These are phyloP conservation scores for Merops nubicus DNA, from an alignment of 2,113 vertebrate genomes.

Conservation along the genomic window DNA sequence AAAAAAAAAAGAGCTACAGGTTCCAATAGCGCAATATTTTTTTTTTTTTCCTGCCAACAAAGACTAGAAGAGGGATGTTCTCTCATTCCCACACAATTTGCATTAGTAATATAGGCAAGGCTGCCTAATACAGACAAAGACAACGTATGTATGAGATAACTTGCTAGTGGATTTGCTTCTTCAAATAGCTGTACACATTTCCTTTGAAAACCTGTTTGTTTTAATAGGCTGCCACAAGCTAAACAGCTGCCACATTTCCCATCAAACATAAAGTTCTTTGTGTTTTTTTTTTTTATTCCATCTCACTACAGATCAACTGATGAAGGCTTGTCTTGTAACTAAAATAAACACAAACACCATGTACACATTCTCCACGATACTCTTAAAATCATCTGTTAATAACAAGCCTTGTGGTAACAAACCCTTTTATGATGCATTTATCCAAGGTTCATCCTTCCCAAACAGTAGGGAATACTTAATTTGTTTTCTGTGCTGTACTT, in stretches of 20 bases:
- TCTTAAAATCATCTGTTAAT: constrained; percentile 41
- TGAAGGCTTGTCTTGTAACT: background rate
- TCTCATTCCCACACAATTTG: background rate
- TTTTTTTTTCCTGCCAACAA: background rate
- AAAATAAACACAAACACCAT: background rate
- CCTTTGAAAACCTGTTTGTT: background rate
- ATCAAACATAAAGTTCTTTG: background rate
- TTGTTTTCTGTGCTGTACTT: constrained; percentile 78
- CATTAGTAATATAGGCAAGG: background rate
- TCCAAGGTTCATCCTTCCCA: constrained; percentile 44
- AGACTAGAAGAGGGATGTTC: background rate
- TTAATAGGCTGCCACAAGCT: background rate
- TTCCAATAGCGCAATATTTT: background rate
- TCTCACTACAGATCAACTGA: background rate
- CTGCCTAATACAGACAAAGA: background rate
- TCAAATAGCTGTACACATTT: background rate
- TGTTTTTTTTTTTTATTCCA: constrained; percentile 12
- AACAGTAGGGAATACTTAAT: constrained; percentile 55
- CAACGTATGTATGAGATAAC: background rate
- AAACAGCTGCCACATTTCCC: background rate
- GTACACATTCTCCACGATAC: background rate
- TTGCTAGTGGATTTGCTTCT: background rate
- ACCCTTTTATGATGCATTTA: constrained; percentile 56
- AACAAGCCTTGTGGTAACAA: constrained; percentile 60
- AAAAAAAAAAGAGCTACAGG: background rate